phyloP scores from a whole-genome alignment of 2,797 vertebrate genomes.

The Nasua narica region DNA sequence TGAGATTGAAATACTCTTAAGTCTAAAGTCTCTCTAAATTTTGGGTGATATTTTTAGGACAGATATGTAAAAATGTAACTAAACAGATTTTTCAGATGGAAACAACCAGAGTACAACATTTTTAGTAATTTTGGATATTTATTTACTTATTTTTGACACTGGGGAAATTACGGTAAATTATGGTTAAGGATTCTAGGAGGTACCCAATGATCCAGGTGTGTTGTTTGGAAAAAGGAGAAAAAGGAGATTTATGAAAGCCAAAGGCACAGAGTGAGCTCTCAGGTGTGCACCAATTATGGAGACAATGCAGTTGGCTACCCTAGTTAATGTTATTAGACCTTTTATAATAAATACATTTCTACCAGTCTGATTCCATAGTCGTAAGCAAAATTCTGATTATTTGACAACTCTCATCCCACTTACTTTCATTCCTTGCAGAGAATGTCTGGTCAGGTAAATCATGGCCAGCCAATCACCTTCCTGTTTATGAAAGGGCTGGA shows the following conservation, averaged over 20 bases:
- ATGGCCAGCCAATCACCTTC: background rate
- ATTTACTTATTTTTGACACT: background rate
- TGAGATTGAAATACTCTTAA: background rate
- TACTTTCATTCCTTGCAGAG: background rate
- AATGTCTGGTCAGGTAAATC: background rate
- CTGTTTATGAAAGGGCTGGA: background rate
- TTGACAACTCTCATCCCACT: background rate
- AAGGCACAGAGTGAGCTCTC: background rate
- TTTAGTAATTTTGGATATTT: background rate
- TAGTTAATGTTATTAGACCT: background rate
- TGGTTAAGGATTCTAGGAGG: background rate
- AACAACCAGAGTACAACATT: background rate
- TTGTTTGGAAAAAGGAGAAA: background rate
- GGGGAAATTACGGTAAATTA: background rate
- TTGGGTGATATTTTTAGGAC: background rate
- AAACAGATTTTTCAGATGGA: slow-evolving; percentile 21
- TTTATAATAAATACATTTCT: background rate
- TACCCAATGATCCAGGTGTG: background rate
- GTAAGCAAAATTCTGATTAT: background rate
- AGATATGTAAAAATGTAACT: background rate
- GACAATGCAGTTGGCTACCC: background rate
- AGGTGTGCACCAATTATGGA: background rate
- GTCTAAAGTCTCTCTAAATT: background rate
- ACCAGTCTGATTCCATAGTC: background rate
- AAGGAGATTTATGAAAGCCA: background rate